Percentiles rank a stretch among this genome's conserved stretches.
phyloP scores from a whole-genome alignment of 2,113 vertebrate species.

The Cryptoleucopteryx plumbea region DNA sequence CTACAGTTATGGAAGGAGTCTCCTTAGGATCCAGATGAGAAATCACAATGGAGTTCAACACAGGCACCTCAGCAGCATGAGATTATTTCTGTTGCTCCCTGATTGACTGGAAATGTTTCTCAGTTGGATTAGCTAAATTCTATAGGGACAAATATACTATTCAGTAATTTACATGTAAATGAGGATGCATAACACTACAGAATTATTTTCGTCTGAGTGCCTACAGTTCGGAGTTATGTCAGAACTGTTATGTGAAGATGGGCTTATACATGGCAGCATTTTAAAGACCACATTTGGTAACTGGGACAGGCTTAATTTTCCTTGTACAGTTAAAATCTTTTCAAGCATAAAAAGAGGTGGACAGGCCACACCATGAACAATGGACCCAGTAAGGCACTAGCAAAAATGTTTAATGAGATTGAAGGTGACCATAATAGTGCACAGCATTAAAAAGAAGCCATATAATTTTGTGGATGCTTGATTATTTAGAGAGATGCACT shows the following conservation, averaged over 20 bases:
- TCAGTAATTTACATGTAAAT: constrained; percentile 42
- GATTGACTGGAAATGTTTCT: not conserved
- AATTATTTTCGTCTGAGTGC: not conserved
- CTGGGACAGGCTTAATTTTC: constrained; percentile 2
- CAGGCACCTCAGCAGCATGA: not conserved
- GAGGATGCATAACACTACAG: not conserved
- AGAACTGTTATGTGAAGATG: not conserved
- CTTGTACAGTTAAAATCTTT: not conserved
- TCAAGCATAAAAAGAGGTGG: not conserved
- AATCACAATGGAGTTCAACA: not conserved
- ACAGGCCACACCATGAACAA: not conserved
- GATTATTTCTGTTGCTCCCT: not conserved
- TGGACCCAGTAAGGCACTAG: not conserved
- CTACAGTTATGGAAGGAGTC: not conserved
- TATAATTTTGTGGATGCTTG: not conserved
- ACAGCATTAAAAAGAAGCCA: not conserved
- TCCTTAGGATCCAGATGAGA: not conserved
- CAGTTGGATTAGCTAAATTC: not conserved
- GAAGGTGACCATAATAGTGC: not conserved
- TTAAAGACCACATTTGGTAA: not conserved
- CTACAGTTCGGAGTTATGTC: not conserved
- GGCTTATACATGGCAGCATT: not conserved
- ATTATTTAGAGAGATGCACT: not conserved
- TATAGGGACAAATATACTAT: not conserved
- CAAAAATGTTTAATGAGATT: not conserved